phyloP scores from a whole-genome alignment of 2,797 vertebrate species.

The Lacerta viridis region DNA sequence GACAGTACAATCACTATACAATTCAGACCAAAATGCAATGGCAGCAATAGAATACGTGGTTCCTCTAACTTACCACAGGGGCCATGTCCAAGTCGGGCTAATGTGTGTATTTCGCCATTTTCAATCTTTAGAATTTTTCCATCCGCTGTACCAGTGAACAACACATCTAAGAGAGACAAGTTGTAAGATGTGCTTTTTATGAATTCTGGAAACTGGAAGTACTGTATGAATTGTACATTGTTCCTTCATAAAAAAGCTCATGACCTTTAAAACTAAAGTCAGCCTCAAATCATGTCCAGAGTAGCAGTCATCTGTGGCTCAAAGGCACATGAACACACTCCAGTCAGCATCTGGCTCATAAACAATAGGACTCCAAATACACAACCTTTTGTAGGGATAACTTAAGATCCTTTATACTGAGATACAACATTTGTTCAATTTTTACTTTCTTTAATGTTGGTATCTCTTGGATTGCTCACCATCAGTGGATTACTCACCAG shows the following conservation, averaged over 20 bases:
- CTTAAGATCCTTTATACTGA: neutral
- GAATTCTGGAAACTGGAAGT: neutral
- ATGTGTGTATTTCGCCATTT: constrained; percentile 84
- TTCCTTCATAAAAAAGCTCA: neutral
- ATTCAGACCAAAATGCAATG: neutral
- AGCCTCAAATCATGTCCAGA: neutral
- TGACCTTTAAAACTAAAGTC: neutral
- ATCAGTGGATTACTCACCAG: neutral
- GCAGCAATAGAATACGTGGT: neutral
- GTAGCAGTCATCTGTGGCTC: too few species aligned
- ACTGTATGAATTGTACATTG: neutral
- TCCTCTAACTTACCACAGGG: constrained; percentile 88
- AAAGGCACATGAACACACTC: neutral
- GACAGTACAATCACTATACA: constrained; percentile 1
- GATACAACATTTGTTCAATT: neutral
- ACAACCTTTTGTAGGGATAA: neutral
- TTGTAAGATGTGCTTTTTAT: neutral
- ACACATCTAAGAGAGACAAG: constrained; percentile 85
- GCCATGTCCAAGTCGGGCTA: constrained; percentile 87
- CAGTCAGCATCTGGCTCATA: neutral
- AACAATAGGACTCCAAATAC: neutral
- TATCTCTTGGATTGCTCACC: neutral
- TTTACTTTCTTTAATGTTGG: neutral
- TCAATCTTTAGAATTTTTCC: constrained; percentile 92
- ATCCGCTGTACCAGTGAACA: constrained; percentile 93